A percentile compares a stretch with the other conserved stretches of the same genome.
Conservation (phyloP, 2,888 invertebrate species). For the Agonopterix heracliana region DNA sequence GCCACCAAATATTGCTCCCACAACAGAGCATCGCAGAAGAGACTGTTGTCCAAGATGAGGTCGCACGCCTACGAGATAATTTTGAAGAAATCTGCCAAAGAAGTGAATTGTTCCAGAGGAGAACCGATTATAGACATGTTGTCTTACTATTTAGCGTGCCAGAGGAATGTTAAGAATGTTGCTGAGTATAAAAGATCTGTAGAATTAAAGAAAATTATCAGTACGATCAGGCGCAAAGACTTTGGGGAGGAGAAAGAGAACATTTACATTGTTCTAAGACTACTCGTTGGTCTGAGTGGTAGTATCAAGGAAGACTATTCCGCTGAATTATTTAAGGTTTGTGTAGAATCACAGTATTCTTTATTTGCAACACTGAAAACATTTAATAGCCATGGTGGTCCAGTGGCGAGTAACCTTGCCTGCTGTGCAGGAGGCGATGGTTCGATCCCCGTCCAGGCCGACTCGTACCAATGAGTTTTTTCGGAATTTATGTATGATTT, state of each 20-base stretch:
- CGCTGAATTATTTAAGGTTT: slow-evolving; percentile 53
- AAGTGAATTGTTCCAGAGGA: slow-evolving; percentile 27
- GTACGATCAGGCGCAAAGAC: slow-evolving; percentile 35
- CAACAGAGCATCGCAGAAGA: slow-evolving; percentile 43
- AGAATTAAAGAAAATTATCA: slow-evolving; percentile 50
- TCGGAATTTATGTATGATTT: too few species aligned
- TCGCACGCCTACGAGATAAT: slow-evolving; percentile 60
- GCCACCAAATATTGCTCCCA: slow-evolving; percentile 44
- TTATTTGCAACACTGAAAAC: background rate
- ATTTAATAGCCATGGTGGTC: too few species aligned
- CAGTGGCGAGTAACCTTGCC: too few species aligned
- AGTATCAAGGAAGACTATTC: slow-evolving; percentile 46
- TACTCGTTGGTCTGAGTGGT: slow-evolving; percentile 47
- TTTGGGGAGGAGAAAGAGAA: slow-evolving; percentile 42
- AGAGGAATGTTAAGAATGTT: slow-evolving; percentile 52
- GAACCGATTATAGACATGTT: slow-evolving; percentile 56
- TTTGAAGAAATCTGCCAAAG: slow-evolving; percentile 47
- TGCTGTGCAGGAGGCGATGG: too few species aligned
- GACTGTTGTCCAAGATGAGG: slow-evolving; percentile 49
- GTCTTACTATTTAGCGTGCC: slow-evolving; percentile 47
- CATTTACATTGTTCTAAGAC: slow-evolving; percentile 40
- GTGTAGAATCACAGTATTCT: background rate
- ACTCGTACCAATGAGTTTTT: too few species aligned
- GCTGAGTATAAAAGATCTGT: slow-evolving; percentile 50
- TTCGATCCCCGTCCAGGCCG: too few species aligned